These are phyloP conservation scores for Dryobates pubescens DNA, from an alignment of 2,797 vertebrate species.

Conservation along the genomic window DNA sequence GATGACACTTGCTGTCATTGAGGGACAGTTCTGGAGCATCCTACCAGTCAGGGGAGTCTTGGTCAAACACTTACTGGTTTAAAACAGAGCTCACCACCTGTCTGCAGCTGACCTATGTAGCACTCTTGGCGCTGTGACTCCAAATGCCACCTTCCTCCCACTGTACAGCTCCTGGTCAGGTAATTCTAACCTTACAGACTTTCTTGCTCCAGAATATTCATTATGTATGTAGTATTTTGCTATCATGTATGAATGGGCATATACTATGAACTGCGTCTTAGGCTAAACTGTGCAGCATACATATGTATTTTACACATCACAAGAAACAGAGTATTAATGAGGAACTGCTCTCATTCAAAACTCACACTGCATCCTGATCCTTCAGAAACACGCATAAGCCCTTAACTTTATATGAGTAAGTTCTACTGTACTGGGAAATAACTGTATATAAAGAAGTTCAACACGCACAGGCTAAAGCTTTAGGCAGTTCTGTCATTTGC, in stretches of 20 bases:
- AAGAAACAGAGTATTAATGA: not conserved
- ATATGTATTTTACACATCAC: not conserved
- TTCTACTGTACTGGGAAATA: not conserved
- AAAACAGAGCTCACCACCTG: not conserved
- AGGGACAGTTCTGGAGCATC: not conserved
- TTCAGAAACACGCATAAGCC: not conserved
- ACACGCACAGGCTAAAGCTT: not conserved
- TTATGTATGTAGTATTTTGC: not conserved
- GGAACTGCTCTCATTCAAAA: not conserved
- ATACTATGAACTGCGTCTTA: not conserved
- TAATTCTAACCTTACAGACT: not conserved
- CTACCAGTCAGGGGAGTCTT: not conserved
- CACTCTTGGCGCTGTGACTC: fast-evolving
- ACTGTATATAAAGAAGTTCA: not conserved
- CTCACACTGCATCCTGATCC: not conserved
- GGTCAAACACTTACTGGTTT: not conserved
- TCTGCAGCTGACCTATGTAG: not conserved
- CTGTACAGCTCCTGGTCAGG: not conserved
- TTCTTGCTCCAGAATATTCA: not conserved
- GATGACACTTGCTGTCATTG: not conserved
- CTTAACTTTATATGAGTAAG: not conserved
- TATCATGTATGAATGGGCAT: not conserved
- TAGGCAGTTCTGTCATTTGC: not conserved
- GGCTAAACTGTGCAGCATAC: not conserved
- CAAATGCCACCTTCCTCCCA: not conserved